These are phyloP conservation scores for Lasioglossum figueresi DNA, from an alignment of 2,888 invertebrate genomes.

Conservation along the genomic window DNA sequence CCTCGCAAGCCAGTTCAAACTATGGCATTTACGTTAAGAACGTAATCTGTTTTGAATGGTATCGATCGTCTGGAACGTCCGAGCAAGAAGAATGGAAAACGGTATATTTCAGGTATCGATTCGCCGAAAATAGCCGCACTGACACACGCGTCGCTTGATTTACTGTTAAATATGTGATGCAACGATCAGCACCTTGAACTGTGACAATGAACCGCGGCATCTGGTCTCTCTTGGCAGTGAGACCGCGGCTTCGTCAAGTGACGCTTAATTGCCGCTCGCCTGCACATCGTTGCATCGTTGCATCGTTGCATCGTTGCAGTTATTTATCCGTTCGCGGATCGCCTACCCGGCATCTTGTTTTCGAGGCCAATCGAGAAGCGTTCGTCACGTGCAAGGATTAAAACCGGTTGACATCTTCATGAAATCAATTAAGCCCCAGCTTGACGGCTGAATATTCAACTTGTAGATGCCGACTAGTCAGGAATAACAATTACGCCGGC, in stretches of 20 bases:
- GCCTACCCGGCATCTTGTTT: constrained; percentile 7
- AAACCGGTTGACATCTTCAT: constrained; percentile 9
- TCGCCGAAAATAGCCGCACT: constrained; percentile 28
- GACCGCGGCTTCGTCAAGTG: constrained; percentile 51
- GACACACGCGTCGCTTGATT: constrained; percentile 38
- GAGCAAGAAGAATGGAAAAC: constrained; percentile 11
- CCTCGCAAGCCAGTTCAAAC: neutral
- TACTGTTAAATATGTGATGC: constrained; percentile 41
- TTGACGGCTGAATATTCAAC: constrained; percentile 1
- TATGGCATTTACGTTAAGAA: neutral
- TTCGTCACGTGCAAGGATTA: constrained; percentile 16
- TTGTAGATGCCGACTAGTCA: neutral
- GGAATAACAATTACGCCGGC: neutral
- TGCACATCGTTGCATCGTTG: constrained; percentile 29
- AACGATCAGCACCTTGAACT: constrained; percentile 75
- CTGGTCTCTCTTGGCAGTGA: constrained; percentile 51
- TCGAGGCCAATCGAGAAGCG: constrained; percentile 4
- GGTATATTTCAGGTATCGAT: constrained; percentile 26
- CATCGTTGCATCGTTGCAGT: too few relatives aligned
- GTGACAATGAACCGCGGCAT: constrained; percentile 78
- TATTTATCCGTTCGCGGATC: constrained; percentile 50
- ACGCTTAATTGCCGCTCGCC: constrained; percentile 50
- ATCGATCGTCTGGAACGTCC: neutral
- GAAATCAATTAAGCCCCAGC: neutral
- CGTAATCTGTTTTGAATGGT: neutral